Percentiles rank a stretch among this genome's conserved stretches.
Conservation (phyloP, 1,140 invertebrate species). For the Paramacrobiotus metropolitanus region DNA sequence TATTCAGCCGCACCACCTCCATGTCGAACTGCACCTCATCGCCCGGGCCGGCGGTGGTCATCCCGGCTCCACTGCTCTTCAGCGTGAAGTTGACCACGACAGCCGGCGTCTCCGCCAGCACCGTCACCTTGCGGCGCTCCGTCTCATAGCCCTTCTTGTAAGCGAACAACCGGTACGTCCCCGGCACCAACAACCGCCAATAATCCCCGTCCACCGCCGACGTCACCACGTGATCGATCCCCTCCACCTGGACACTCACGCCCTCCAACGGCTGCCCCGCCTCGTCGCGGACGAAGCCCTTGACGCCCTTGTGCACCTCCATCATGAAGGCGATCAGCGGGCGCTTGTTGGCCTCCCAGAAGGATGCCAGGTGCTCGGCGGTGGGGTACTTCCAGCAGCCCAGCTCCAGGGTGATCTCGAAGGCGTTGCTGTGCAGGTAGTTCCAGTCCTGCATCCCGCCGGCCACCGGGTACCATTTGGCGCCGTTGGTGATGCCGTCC, state of each 20-base stretch:
- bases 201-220: slow-evolving; percentile 59
- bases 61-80: too few species aligned
- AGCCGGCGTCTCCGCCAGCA: slow-evolving; percentile 33
- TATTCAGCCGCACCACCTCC: too few species aligned
- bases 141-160: slow-evolving; percentile 46
- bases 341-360: slow-evolving; percentile 70
- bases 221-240: slow-evolving; percentile 41
- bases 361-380: slow-evolving; percentile 41
- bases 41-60: too few species aligned
- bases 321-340: slow-evolving; percentile 51
- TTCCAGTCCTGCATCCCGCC: slow-evolving; percentile 98
- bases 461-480: slow-evolving; percentile 60
- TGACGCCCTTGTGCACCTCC: slow-evolving; percentile 65
- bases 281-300: slow-evolving; percentile 55
- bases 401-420: slow-evolving; percentile 82
- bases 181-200: slow-evolving; percentile 67
- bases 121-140: slow-evolving; percentile 32
- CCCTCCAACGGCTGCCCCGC: slow-evolving; percentile 42
- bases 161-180: slow-evolving; percentile 56
- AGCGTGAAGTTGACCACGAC: slow-evolving; percentile 49
- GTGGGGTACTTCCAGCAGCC: slow-evolving; percentile 76
- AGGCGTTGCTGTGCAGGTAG: slow-evolving; percentile 68
- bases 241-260: slow-evolving; percentile 46
- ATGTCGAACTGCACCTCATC: too few species aligned
- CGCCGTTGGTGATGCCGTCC: slow-evolving; percentile 71